Base-by-base conservation (phyloP, 2,797 vertebrate species). In the Neoniphon sammara region DNA sequence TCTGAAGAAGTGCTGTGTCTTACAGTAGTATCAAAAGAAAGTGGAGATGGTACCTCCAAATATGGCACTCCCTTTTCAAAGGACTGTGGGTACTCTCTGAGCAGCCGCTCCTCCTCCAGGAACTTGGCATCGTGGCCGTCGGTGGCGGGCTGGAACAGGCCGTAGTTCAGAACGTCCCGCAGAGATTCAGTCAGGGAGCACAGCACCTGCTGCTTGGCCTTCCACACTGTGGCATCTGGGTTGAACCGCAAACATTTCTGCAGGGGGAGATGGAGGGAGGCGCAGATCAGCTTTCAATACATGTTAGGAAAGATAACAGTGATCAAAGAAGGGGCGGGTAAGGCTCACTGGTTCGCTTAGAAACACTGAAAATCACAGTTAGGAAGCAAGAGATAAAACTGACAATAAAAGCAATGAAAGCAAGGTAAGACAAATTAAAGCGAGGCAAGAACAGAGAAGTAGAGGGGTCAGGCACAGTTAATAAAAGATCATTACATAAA, bases 241-340 rank as follows among this genome's bases (percentile, higher is more conserved):
- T 98, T 97, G 85, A 98, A 98, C 4, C 97, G 94, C 73, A 98
- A 91, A 89, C 97, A 98, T 93, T 98, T 98, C 97, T 98, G 89
- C 72, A n/a, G 78, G 50, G 27, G 78, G 1, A 77, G 0, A 81
- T 12, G 68, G 61, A 66, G 3, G 6, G 2, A 66, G 21, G 27
- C 0, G 5, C 0, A 4, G 39, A 0, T 67, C 12, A 53, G 54
- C 21, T 47, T 47, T 39, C 5, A 27, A 10, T 15, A 12, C 20
- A 66, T 1, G 9, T 15, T 2, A 30, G 17, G 1, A 11, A 44
- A 8, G 14, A 11, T 11, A 44, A 11, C 6, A 44, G 42, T 44
- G 42, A 11, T 15, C 17, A 47, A 18, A 18, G 4, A 39, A 39
- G 9, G 44, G 44, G 44, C 1, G 1, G 17, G 7, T 47, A 18